A percentile compares a stretch with the other conserved stretches of the same genome.
Conservation (phyloP, 2,113 vertebrate species). For the Sebastes fasciatus region DNA sequence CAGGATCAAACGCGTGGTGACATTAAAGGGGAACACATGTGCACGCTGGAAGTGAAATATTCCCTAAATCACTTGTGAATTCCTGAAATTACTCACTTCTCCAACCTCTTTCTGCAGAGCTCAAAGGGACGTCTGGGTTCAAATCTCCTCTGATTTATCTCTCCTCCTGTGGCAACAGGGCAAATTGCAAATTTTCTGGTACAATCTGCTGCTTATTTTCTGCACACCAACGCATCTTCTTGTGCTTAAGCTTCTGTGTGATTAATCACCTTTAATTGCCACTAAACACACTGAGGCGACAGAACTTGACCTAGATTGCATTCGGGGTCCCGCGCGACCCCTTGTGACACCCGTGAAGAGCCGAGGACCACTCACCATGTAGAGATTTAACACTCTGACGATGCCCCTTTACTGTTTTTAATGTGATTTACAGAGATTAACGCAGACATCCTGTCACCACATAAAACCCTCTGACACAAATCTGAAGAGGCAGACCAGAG, state of each 20-base stretch:
- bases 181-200: conserved; percentile 41
- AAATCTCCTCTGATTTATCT: conserved; percentile 37
- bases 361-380: background rate
- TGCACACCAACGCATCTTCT: conserved; percentile 8
- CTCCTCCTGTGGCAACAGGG: background rate
- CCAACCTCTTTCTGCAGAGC: background rate
- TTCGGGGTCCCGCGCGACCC: conserved; percentile 22
- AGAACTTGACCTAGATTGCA: conserved; percentile 45
- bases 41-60: background rate
- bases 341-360: conserved; percentile 23
- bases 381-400: conserved; percentile 28
- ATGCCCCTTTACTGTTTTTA: conserved; percentile 25
- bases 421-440: conserved; percentile 60
- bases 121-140: conserved; percentile 1
- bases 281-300: conserved; percentile 39
- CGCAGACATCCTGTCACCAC: conserved; percentile 17
- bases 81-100: background rate
- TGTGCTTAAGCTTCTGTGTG: conserved; percentile 17
- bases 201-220: conserved; percentile 39
- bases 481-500: conserved; percentile 30
- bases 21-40: conserved; percentile 34
- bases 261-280: conserved; percentile 64
- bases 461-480: conserved; percentile 38
- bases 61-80: conserved; percentile 6
- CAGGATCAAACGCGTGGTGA: conserved; percentile 39